A percentile compares a stretch with the other conserved stretches of the same genome.
These are phyloP conservation scores for Ypsolopha scabrella DNA, from an alignment of 2,888 invertebrate species.

Conservation along the genomic window DNA sequence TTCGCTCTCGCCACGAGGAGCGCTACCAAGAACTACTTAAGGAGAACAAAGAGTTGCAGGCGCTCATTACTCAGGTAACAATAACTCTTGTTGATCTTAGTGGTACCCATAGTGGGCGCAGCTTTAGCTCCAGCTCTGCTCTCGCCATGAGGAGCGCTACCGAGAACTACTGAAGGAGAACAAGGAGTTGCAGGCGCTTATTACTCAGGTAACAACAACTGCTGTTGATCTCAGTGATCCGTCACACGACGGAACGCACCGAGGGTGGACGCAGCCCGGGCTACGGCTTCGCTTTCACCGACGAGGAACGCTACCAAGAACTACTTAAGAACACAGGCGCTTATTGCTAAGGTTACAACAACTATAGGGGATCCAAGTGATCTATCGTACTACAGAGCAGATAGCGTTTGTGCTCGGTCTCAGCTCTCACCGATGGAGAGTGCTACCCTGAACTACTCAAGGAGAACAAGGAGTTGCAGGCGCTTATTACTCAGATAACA, in stretches of 20 bases:
- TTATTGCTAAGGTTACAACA: constrained; percentile 86
- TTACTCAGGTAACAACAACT: constrained; percentile 79
- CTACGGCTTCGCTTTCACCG: constrained; percentile 87
- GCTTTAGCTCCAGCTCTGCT: constrained; percentile 85
- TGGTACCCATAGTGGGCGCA: constrained; percentile 89
- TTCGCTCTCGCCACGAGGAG: constrained; percentile 91
- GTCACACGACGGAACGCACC: constrained; percentile 89
- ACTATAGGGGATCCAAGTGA: constrained; percentile 85
- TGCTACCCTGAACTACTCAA: constrained; percentile 90
- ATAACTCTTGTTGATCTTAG: constrained; percentile 80
- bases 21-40: constrained; percentile 90
- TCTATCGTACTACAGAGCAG: too few relatives aligned
- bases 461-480: constrained; percentile 97
- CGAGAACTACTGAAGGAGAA: constrained; percentile 94
- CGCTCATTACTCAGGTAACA: constrained; percentile 90
- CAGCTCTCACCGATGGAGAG: constrained; percentile 91
- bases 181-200: constrained; percentile 95
- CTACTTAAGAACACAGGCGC: constrained; percentile 93
- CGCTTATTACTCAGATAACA: constrained; percentile 90
- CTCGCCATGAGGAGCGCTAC: constrained; percentile 92
- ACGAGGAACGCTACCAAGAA: constrained; percentile 95
- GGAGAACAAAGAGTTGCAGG: constrained; percentile 97
- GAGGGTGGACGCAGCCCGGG: constrained; percentile 88
- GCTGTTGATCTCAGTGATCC: constrained; percentile 89
- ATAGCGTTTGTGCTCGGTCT: too few relatives aligned